Percentiles rank a stretch among this genome's conserved stretches.
These are phyloP conservation scores for Trichogramma pretiosum DNA, from an alignment of 1,140 invertebrate species.

Conservation along the genomic window DNA sequence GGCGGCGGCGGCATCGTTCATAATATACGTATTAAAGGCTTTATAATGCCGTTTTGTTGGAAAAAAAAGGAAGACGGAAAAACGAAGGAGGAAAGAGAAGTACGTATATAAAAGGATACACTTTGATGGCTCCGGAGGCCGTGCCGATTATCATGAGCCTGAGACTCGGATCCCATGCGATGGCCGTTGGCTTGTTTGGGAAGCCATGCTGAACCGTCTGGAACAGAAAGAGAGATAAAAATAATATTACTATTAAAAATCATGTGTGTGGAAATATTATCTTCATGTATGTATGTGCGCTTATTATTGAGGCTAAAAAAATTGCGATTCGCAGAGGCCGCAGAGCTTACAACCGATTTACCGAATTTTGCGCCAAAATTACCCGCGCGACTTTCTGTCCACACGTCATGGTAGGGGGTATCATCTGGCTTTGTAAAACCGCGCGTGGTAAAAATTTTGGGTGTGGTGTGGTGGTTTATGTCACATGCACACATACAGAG, in stretches of 20 bases:
- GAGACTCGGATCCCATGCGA: slow-evolving; percentile 85
- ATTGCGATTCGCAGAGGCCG: too few relatives aligned
- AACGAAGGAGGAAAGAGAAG: slow-evolving; percentile 1
- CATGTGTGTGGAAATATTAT: background rate
- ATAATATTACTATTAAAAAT: background rate
- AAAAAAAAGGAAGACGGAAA: slow-evolving; percentile 13
- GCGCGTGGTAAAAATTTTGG: too few relatives aligned
- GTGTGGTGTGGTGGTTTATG: too few relatives aligned
- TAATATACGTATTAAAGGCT: background rate
- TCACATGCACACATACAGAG: too few relatives aligned
- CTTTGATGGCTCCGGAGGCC: slow-evolving; percentile 79
- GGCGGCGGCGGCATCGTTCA: too few relatives aligned
- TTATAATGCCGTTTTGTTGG: background rate
- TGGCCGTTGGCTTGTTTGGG: slow-evolving; percentile 84
- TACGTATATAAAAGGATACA: slow-evolving; percentile 55
- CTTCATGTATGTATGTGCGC: too few relatives aligned
- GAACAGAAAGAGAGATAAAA: slow-evolving; percentile 34
- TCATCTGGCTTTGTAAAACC: too few relatives aligned
- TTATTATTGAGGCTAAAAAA: too few relatives aligned
- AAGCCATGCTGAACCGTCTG: slow-evolving; percentile 95
- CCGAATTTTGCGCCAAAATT: too few relatives aligned
- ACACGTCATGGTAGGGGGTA: too few relatives aligned
- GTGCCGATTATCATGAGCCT: slow-evolving; percentile 84
- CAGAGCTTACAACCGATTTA: too few relatives aligned
- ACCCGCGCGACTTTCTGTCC: too few relatives aligned